phyloP scores from a whole-genome alignment of 2,888 invertebrate species.

The Petrophora chlorosata region DNA sequence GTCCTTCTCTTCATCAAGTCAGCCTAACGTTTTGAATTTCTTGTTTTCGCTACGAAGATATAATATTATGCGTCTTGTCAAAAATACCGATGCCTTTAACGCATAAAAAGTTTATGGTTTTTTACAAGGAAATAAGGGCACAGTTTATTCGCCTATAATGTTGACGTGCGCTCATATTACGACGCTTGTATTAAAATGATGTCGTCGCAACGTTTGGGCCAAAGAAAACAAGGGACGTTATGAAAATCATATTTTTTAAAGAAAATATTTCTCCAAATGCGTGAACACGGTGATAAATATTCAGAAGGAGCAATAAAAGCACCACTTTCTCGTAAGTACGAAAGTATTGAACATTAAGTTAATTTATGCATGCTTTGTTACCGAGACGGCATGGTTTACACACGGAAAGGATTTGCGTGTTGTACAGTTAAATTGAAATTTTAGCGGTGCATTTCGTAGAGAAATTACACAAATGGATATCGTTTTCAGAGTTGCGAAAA shows the following conservation, averaged over 20 bases:
- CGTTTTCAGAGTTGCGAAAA: background rate
- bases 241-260: constrained; percentile 45
- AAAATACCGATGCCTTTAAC: constrained; percentile 45
- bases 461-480: background rate
- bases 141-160: constrained; percentile 47
- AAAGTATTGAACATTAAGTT: constrained; percentile 81
- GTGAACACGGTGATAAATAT: constrained; percentile 73
- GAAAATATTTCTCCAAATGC: constrained; percentile 57
- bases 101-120: constrained; percentile 54
- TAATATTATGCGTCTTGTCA: constrained; percentile 33
- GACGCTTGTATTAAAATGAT: constrained; percentile 23
- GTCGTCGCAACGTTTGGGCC: no score
- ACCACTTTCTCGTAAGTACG: constrained; percentile 78
- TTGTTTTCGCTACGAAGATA: constrained; percentile 22
- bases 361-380: constrained; percentile 81
- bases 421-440: constrained; percentile 55
- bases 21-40: constrained; percentile 20
- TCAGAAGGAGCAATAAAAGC: constrained; percentile 73
- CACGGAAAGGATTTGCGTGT: constrained; percentile 69
- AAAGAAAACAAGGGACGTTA: constrained; percentile 36
- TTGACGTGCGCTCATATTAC: constrained; percentile 36
- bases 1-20: constrained; percentile 40
- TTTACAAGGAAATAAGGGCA: constrained; percentile 51
- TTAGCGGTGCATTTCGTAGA: constrained; percentile 37
- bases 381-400: constrained; percentile 60